Evolutionary conservation across 1,140 invertebrate species (phyloP), one percentile per base, ranked within the genome.

Genomic region (Brachionus plicatilis): DNA sequence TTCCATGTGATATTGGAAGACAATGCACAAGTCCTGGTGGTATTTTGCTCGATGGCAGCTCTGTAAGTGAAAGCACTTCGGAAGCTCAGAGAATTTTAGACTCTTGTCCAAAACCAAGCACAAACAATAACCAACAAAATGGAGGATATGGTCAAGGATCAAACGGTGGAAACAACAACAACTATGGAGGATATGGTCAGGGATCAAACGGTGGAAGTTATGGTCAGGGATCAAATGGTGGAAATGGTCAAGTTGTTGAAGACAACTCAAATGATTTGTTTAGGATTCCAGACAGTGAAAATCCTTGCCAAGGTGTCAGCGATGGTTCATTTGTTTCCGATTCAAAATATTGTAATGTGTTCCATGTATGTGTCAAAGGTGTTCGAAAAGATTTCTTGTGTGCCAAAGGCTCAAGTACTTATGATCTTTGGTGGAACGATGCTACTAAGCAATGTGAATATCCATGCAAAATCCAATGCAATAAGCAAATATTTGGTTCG

Each of bases 371-470:
- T 65, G 72, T 84, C 17, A 66, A 33, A 33, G 83, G 83, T 53
- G 20, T 41, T 11, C 41, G 83, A 53, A 50, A 72, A 60, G 83
- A 84, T 65, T 75, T 84, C 33, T 45, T 43, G 12, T 84, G 83
- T 76, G 66, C 83, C 9, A 50, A 45, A 41, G 83, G 53, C 12
- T 66, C 68, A 72, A 84, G 56, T 29, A 56, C 66, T 20, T 84
- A 84, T n/a, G 83, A 84, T 24, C 47, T 84, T 5, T 84, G 83
- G 83, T 84, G 72, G 68, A 84, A 84, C 20, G 66, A 84, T 66
- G 56, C 56, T 17, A 75, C 66, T 1, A 50, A 75, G 75, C 83
- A 66, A 75, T 84, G 83, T 27, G 83, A 84, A 33, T 84, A 53
- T 47, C 83, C 83, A 65, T 84, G 83, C 37, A 75, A 75, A 60